Evolutionary conservation across 35 echinoderm and acorn worm species (phyloP).

Genomic region (Eucidaris tribuloides): DNA sequence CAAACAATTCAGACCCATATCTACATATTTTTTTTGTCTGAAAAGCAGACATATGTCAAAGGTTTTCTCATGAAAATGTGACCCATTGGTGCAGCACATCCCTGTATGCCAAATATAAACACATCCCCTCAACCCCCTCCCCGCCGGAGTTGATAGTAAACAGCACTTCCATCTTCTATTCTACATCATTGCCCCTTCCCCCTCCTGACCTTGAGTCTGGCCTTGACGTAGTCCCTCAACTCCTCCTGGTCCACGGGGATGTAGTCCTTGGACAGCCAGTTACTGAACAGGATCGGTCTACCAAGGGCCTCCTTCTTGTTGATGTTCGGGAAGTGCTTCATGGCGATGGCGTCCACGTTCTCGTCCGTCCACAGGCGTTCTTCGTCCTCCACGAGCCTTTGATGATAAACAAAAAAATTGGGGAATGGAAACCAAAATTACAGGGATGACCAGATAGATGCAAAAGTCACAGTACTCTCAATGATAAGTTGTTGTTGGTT

Average conservation of each 20-base stretch:
- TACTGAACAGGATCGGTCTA: slow-evolving; percentile 95
- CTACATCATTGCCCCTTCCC: no score
- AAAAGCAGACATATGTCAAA: no score
- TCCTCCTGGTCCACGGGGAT: slow-evolving; percentile 94
- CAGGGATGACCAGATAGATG: neutral
- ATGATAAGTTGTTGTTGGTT: no score
- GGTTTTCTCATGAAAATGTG: no score
- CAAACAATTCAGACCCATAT: no score
- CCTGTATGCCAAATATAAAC: no score
- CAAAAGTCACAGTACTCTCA: no score
- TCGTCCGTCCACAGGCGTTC: slow-evolving; percentile 91
- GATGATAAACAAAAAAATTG: neutral
- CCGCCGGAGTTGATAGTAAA: no score
- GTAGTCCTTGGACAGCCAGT: slow-evolving; percentile 99
- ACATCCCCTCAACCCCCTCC: no score
- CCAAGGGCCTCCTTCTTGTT: slow-evolving; percentile 72
- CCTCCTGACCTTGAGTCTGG: slow-evolving; percentile 92
- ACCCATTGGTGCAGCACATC: no score
- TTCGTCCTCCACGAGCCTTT: slow-evolving; percentile 86
- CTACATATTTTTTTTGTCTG: no score
- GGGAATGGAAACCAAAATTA: neutral
- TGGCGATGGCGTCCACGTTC: slow-evolving; percentile 79
- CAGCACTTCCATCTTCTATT: no score
- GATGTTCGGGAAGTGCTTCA: slow-evolving; percentile 99
- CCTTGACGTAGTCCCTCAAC: slow-evolving; percentile 87